Evolutionary conservation across 2,888 invertebrate genomes (phyloP).

Genomic region (Sinodicranocentrus sp.): DNA sequence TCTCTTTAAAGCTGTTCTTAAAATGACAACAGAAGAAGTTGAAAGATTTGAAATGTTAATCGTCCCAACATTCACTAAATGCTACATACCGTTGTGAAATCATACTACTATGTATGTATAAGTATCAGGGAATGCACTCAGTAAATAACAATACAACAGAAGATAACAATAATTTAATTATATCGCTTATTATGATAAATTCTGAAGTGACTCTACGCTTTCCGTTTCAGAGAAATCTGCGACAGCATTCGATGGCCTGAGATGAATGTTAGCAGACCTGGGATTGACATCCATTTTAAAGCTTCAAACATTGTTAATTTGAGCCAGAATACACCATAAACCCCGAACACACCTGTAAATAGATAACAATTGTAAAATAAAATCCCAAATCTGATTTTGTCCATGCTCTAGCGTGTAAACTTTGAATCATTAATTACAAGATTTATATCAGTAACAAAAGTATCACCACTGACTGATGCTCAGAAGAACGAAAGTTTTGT

Average conservation of each 20-base stretch:
- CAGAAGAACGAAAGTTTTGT: conserved; percentile 76
- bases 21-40: not conserved
- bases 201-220: conserved; percentile 34
- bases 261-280: conserved; percentile 94
- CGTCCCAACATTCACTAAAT: not conserved
- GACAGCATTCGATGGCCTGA: conserved; percentile 95
- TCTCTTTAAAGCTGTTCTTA: conserved; percentile 1
- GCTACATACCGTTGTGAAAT: conserved; percentile 3
- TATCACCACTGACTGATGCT: conserved; percentile 67
- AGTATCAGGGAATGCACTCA: conserved; percentile 25
- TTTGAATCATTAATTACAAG: not conserved
- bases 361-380: conserved; percentile 64
- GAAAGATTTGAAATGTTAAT: conserved; percentile 7
- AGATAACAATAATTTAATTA: conserved; percentile 12
- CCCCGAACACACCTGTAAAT: conserved; percentile 87
- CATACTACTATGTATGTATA: not conserved
- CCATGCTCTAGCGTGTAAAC: conserved; percentile 41
- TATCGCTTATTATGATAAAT: not conserved
- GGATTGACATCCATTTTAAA: conserved; percentile 90
- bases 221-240: conserved; percentile 83
- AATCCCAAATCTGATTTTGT: not conserved
- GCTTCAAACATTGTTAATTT: conserved; percentile 97
- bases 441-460: conserved; percentile 30
- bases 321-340: conserved; percentile 96
- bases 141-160: conserved; percentile 8